phyloP scores from a whole-genome alignment of 2,797 vertebrate species.

The Menidia menidia region DNA sequence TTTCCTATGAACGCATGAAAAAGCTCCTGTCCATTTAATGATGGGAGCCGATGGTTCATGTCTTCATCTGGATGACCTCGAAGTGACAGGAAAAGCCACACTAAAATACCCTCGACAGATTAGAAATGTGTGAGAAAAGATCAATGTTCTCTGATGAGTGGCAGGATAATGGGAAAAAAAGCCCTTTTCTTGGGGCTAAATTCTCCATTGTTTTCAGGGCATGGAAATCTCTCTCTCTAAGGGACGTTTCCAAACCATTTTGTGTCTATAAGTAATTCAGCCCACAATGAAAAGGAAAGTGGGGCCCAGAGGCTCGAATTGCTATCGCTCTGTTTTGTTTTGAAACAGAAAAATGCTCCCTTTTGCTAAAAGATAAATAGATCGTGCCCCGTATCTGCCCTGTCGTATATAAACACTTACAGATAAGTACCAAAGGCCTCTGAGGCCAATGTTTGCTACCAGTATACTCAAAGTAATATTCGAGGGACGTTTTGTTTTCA shows the following conservation, averaged over 20 bases:
- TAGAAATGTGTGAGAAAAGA: neutral
- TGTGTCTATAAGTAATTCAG: neutral
- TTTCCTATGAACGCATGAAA: neutral
- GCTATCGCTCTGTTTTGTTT: neutral
- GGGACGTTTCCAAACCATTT: neutral
- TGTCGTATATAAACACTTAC: neutral
- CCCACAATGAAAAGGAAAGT: neutral
- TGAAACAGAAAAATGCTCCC: neutral
- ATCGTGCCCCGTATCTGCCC: neutral
- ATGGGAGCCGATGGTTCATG: no score
- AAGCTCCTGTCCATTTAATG: neutral
- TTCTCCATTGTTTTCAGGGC: neutral
- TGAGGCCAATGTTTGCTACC: neutral
- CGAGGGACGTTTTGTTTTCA: no score
- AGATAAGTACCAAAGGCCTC: no score
- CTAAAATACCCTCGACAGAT: neutral
- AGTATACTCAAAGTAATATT: neutral
- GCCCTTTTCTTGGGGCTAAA: neutral
- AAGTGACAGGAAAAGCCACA: neutral
- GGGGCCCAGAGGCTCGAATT: neutral
- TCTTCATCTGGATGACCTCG: no score
- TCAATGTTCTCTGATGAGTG: neutral
- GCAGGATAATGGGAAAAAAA: neutral
- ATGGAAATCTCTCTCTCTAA: neutral
- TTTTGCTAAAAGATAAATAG: neutral